Base-by-base conservation (phyloP, 30 jellyfish, hydroid and myxozoan species). In the Hydractinia symbiolongicarpus region DNA sequence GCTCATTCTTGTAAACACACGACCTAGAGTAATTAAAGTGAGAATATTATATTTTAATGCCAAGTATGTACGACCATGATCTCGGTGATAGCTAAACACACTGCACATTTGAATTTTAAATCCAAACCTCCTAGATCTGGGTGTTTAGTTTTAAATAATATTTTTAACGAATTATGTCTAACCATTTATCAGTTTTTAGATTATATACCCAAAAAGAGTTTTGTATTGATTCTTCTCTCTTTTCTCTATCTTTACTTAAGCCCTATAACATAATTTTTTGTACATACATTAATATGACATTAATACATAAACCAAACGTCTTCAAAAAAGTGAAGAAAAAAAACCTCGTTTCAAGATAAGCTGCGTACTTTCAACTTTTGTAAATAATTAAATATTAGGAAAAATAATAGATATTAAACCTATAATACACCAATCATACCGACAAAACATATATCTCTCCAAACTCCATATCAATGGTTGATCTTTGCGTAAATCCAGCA, bases 401-500 rank as follows among this genome's bases (percentile, higher is more conserved):
- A n/a, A n/a, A n/a, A 30, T 30, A 30, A 30, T 30, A 30, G 44
- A 30, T 30, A 30, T 30, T 30, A 30, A 30, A 30, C 1, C 44
- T 30, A 30, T 30, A 30, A 30, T 30, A 30, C 44, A 30, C 44
- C 2, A 20, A 1, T 9, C 96, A 54, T 84, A 89, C 97, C 79
- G 97, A 89, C 8, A 89, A 69, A 64, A 89, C 95, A 55, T 84
- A 89, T 9, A 89, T 76, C 71, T 89, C 97, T 30, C 82, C 73
- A 56, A 81, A 66, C 8, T 89, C 88, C 11, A 89, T 57, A 53
- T 89, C 97, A 61, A 89, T 84, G 7, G 95, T 89, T 70, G 97
- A 80, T 30, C 97, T 78, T 68, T 89, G 97, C 6, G 97, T 85
- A 60, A 89, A 89, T 14, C 97, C 97, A 62, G 95, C 95, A 14